Evolutionary conservation across 2,888 invertebrate genomes (phyloP).

Genomic region (Synergus laeviventris): DNA sequence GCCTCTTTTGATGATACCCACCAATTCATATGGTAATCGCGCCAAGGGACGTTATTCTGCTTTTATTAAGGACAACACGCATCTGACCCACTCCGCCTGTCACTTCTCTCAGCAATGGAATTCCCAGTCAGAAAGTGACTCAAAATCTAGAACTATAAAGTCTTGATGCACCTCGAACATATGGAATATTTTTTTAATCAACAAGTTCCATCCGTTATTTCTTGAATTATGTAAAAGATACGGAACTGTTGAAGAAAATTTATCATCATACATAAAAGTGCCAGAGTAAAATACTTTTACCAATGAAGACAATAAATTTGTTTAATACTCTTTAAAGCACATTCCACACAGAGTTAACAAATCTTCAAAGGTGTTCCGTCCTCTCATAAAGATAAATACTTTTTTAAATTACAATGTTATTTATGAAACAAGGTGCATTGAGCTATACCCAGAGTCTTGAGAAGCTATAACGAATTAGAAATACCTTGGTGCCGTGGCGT

Average conservation of each 20-base stretch:
- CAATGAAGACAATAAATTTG: constrained; percentile 41
- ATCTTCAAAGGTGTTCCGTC: constrained; percentile 28
- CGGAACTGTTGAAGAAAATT: not conserved
- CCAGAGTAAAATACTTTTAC: constrained; percentile 24
- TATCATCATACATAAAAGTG: constrained; percentile 33
- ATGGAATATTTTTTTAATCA: not conserved
- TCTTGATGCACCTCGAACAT: not conserved
- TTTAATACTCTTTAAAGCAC: constrained; percentile 26
- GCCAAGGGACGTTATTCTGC: constrained; percentile 59
- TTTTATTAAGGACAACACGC: constrained; percentile 65
- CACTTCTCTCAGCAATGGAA: constrained; percentile 59
- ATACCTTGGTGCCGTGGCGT: constrained; percentile 37
- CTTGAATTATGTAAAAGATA: constrained; percentile 7
- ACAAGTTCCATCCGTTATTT: constrained; percentile 2
- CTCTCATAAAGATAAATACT: constrained; percentile 39
- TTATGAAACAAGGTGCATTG: constrained; percentile 39
- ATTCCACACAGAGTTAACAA: constrained; percentile 34
- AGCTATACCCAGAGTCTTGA: constrained; percentile 19
- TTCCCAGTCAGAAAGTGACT: constrained; percentile 37
- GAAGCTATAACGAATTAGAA: constrained; percentile 39
- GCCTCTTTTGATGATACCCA: constrained; percentile 57
- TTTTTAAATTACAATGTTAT: constrained; percentile 36
- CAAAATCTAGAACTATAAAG: not conserved
- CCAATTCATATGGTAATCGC: constrained; percentile 69
- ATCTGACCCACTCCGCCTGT: constrained; percentile 67